Evolutionary conservation across 2,797 vertebrate species (phyloP).

Genomic region (Salmo trutta): DNA sequence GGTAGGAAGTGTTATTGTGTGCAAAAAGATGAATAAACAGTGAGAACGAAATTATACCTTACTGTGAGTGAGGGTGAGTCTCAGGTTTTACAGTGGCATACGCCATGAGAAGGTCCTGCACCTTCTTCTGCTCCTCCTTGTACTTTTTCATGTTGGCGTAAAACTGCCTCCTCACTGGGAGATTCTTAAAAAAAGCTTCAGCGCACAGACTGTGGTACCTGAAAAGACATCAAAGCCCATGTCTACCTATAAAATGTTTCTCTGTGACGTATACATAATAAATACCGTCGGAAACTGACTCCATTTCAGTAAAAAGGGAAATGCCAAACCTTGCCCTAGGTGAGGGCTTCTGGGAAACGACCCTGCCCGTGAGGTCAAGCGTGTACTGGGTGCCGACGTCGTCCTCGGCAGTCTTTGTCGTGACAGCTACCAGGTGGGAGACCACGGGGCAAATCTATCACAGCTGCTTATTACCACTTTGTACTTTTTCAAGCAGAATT

Average conservation of each 20-base stretch:
- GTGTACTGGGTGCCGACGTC: slow-evolving; percentile 88
- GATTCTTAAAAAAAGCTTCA: slow-evolving; percentile 91
- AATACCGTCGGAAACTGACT: background rate
- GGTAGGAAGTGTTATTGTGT: slow-evolving; percentile 39
- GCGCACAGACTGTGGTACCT: slow-evolving; percentile 91
- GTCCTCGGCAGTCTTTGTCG: slow-evolving; percentile 86
- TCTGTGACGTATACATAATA: background rate
- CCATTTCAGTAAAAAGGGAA: background rate
- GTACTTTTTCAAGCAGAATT: background rate
- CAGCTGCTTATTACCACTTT: background rate
- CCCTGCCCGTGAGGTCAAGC: slow-evolving; percentile 80
- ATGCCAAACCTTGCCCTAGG: slow-evolving; percentile 84
- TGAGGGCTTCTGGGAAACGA: slow-evolving; percentile 90
- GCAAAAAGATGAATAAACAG: background rate
- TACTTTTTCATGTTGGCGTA: slow-evolving; percentile 89
- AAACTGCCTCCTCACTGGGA: slow-evolving; percentile 93
- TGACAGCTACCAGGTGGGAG: slow-evolving; percentile 82
- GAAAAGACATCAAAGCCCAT: slow-evolving; percentile 26
- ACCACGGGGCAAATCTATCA: slow-evolving; percentile 1
- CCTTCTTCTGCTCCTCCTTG: slow-evolving; percentile 92
- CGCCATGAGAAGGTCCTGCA: slow-evolving; percentile 88
- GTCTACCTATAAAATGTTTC: background rate
- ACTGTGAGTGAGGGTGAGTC: slow-evolving; percentile 84
- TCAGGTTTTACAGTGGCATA: slow-evolving; percentile 91
- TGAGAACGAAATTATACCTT: slow-evolving; percentile 24